phyloP scores from a whole-genome alignment of 1,140 invertebrate genomes.

The Papilio glaucus region DNA sequence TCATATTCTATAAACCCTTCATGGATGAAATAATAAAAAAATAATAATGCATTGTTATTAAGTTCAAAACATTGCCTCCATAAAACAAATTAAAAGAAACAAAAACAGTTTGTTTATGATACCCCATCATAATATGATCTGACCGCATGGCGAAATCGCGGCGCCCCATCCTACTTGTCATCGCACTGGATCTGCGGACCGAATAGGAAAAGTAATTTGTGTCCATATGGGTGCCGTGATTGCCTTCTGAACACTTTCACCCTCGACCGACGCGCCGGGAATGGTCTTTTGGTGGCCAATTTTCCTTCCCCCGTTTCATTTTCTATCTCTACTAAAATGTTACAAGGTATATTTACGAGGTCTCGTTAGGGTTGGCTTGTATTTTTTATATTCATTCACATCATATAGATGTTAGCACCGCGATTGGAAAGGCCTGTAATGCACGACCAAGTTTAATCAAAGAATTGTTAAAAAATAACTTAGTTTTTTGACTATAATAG shows the following conservation, averaged over 20 bases:
- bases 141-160: conserved; percentile 52
- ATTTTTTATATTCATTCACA: conserved; percentile 9
- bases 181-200: conserved; percentile 61
- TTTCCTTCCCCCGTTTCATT: conserved; percentile 66
- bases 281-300: conserved; percentile 69
- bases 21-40: not conserved
- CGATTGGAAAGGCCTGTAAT: not conserved
- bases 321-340: conserved; percentile 64
- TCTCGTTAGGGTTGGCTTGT: conserved; percentile 44
- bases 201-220: conserved; percentile 79
- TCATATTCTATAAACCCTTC: not conserved
- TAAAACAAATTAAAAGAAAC: conserved; percentile 16
- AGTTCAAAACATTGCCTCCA: conserved; percentile 2
- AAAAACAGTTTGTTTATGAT: conserved; percentile 39
- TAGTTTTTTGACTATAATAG: too few species aligned
- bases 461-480: not conserved
- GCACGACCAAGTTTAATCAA: not conserved
- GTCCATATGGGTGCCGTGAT: conserved; percentile 81
- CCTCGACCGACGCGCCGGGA: conserved; percentile 52
- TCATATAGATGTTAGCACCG: not conserved
- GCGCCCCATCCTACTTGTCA: conserved; percentile 74
- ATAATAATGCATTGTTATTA: conserved; percentile 3
- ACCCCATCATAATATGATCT: conserved; percentile 42
- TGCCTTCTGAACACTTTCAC: conserved; percentile 72
- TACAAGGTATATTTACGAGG: conserved; percentile 44